Percentiles rank a stretch among this genome's conserved stretches.
Evolutionary conservation across 1,140 invertebrate species (phyloP).

Genomic region (Ridgeia piscesae): DNA sequence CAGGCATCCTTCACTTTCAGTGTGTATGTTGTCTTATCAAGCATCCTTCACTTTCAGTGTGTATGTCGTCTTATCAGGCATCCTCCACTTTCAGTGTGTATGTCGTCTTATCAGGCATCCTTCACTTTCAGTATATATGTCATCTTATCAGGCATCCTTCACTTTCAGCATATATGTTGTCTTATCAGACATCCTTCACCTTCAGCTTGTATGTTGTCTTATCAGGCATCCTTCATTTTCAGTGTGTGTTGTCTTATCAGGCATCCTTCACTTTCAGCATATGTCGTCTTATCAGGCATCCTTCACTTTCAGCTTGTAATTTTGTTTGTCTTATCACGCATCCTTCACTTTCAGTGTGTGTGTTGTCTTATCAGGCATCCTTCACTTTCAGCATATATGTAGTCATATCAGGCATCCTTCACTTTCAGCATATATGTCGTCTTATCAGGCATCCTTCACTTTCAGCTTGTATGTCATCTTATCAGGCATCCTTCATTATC

Average conservation of each 20-base stretch:
- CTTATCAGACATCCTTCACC: background rate
- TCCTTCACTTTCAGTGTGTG: background rate
- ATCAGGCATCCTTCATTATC: too few relatives aligned
- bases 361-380: background rate
- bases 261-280: background rate
- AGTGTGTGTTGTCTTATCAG: background rate
- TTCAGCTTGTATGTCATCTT: background rate
- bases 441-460: background rate
- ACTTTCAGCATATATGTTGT: too few relatives aligned
- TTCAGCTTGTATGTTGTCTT: background rate
- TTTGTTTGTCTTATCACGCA: background rate
- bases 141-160: too few relatives aligned
- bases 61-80: too few relatives aligned
- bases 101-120: background rate
- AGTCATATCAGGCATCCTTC: background rate
- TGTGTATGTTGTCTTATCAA: background rate
- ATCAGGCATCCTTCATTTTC: too few relatives aligned
- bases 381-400: background rate
- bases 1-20: background rate
- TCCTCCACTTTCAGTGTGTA: too few relatives aligned
- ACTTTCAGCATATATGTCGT: background rate
- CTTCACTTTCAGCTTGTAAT: background rate
- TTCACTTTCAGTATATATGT: background rate
- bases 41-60: background rate
- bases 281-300: background rate